Evolutionary conservation across 2,797 vertebrate species (phyloP).

Genomic region (Mormyrops attenuatus): DNA sequence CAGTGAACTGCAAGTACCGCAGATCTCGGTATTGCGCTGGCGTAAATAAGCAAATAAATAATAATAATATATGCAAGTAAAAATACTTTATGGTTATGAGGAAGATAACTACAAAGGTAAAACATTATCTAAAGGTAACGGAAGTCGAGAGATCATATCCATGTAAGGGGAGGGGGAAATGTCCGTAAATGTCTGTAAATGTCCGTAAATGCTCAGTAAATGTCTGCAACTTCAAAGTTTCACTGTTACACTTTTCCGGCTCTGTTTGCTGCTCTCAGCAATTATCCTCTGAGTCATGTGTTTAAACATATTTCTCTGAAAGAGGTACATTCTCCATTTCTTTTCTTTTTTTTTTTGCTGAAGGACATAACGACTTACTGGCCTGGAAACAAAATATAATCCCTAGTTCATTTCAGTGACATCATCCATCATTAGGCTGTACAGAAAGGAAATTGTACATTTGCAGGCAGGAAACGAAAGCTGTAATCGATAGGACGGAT

Average conservation of each 20-base stretch:
- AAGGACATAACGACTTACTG: neutral
- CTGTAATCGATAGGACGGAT: slow-evolving; percentile 21
- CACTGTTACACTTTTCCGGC: neutral
- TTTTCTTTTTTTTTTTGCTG: neutral
- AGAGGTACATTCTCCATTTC: neutral
- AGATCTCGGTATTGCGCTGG: neutral
- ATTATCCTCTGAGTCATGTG: neutral
- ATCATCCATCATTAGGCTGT: slow-evolving; percentile 16
- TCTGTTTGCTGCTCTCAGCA: neutral
- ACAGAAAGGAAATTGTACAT: slow-evolving; percentile 28
- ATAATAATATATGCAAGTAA: neutral
- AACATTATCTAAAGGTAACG: neutral
- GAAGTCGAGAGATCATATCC: neutral
- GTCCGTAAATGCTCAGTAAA: neutral
- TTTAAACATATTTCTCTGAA: neutral
- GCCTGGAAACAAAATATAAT: slow-evolving; percentile 16
- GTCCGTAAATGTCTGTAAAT: neutral
- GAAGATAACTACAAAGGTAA: neutral
- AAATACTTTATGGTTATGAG: neutral
- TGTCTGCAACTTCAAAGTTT: neutral
- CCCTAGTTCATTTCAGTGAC: slow-evolving; percentile 19
- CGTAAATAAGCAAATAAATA: neutral
- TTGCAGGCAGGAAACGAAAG: slow-evolving; percentile 21
- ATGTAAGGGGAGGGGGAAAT: neutral
- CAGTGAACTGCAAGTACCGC: neutral